Base-by-base conservation (phyloP, 2,113 vertebrate genomes). In the Sinocyclocheilus anophthalmus region DNA sequence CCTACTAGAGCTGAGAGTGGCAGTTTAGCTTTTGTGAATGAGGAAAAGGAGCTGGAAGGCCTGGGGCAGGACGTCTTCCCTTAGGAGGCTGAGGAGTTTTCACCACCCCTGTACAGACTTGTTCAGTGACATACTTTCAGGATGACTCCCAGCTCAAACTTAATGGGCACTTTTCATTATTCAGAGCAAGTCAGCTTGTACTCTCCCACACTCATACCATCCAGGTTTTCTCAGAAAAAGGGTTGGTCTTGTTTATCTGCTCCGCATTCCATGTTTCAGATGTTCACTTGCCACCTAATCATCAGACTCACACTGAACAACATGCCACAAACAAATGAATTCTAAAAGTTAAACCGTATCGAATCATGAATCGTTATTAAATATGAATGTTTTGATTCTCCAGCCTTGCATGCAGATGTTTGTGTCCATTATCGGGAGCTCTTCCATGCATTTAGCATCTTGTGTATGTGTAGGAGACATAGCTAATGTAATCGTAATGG, bases 101-200 rank as follows among this genome's bases (percentile, higher is more conserved):
- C 42, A 86, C 84, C 39, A 14, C 37, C 86, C 81, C 76, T 87
- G 88, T 89, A 85, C 84, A 37, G 80, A 90, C 91, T 91, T 92
- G 91, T 90, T 87, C 50, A 30, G 69, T 75, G 85, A 75, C 63
- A 9, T 90, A 87, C 87, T 88, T 92, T 86, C 26, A 67, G 78
- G 72, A 83, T 93, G 91, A 92, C 88, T 88, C 77, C 61, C 69
- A 63, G 50, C 57, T 76, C 26, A 55, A 61, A 72, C 16, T 18
- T 72, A 72, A 70, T 42, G 39, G 18, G 63, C 76, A 57, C 61
- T 81, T 26, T 50, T 76, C 42, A 67, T 81, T 65, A 81, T 81
- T 81, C 39, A 67, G 24, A 67, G 45, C 24, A 24, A 81, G 79
- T 81, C 24, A 48, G 79, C 57, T 57, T 55, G 14, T 42, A 8